These are phyloP conservation scores for Psephotus haematonotus DNA, from an alignment of 2,113 vertebrate species.

Conservation along the genomic window DNA sequence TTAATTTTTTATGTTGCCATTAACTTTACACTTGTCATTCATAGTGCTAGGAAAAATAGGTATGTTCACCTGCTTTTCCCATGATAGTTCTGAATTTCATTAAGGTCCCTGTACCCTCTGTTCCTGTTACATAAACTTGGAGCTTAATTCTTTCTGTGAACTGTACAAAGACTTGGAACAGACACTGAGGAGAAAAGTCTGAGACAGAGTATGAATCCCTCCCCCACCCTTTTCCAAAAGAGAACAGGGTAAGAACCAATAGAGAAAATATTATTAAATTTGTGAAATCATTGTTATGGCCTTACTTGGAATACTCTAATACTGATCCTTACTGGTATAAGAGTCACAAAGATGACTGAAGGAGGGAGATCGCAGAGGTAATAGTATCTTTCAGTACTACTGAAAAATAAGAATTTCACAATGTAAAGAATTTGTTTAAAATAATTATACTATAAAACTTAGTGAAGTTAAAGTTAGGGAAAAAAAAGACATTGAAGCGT, in stretches of 20 bases:
- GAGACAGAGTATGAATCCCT: background rate
- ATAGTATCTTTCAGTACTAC: background rate
- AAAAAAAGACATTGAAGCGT: background rate
- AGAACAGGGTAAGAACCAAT: background rate
- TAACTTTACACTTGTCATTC: background rate
- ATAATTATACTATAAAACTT: background rate
- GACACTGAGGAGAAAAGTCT: background rate
- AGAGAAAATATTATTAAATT: background rate
- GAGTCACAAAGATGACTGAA: background rate
- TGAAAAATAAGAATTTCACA: background rate
- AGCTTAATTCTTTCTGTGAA: background rate
- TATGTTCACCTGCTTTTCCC: background rate
- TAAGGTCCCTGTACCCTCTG: background rate
- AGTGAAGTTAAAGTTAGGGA: background rate
- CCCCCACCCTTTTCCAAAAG: background rate
- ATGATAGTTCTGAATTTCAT: background rate
- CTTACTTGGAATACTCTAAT: background rate
- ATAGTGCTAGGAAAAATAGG: background rate
- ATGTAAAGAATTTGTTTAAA: background rate
- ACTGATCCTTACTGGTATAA: background rate
- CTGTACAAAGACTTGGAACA: background rate
- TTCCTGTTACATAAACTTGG: background rate
- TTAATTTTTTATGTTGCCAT: background rate
- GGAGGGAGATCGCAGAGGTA: background rate
- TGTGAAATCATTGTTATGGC: background rate